Percentiles rank a stretch among this genome's conserved stretches.
phyloP scores from a whole-genome alignment of 2,113 vertebrate species.

The pig (Sus scrofa) region T2T-Sscrofa CM000812.6:110369001-110369500 shows the following conservation, averaged over 20 bases:
- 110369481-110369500: neutral
- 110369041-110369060: neutral
- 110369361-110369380: neutral
- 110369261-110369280: neutral
- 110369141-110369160: neutral
- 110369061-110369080: neutral
- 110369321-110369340: neutral
- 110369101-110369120: neutral
- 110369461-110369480: too few relatives aligned
- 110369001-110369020: neutral
- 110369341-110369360: neutral
- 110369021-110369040: neutral
- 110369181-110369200: neutral
- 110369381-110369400: too few relatives aligned
- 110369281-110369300: neutral
- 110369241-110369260: neutral
- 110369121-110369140: slow-evolving; percentile 6
- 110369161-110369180: slow-evolving; percentile 12
- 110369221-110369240: neutral
- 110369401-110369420: too few relatives aligned
- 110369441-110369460: too few relatives aligned
- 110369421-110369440: too few relatives aligned
- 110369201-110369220: neutral
- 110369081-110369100: neutral
- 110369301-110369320: neutral